phyloP scores from a whole-genome alignment of 1,140 invertebrate species.

The Ceratitis capitata region DNA sequence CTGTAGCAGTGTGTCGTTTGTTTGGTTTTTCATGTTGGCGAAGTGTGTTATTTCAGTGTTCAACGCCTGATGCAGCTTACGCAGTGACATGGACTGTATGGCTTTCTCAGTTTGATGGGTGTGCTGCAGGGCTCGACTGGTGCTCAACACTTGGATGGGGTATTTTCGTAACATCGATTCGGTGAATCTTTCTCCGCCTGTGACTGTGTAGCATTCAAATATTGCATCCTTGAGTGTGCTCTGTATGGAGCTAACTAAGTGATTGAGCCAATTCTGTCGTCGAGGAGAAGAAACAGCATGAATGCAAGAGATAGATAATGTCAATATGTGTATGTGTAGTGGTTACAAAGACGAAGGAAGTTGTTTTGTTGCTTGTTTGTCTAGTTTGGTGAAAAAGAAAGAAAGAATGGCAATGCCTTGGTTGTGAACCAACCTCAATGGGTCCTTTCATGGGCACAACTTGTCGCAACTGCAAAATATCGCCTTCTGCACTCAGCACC shows the following conservation, averaged over 20 bases:
- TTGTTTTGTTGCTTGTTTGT: neutral
- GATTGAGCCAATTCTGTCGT: conserved; percentile 80
- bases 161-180: conserved; percentile 78
- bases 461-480: conserved; percentile 81
- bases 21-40: conserved; percentile 52
- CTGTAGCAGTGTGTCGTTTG: conserved; percentile 48
- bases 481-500: conserved; percentile 84
- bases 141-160: conserved; percentile 86
- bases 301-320: neutral
- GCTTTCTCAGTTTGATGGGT: conserved; percentile 85
- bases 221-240: conserved; percentile 77
- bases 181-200: conserved; percentile 59
- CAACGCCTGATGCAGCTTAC: conserved; percentile 64
- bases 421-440: conserved; percentile 75
- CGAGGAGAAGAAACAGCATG: neutral
- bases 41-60: conserved; percentile 60
- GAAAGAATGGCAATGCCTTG: neutral
- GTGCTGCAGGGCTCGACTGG: conserved; percentile 79
- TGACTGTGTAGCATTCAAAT: conserved; percentile 73
- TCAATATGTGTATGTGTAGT: neutral
- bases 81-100: conserved; percentile 74
- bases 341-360: neutral
- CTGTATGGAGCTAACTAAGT: conserved; percentile 84
- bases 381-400: neutral
- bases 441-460: conserved; percentile 80